Conservation (phyloP, 2,888 invertebrate genomes). For the Andrena minutula region DNA sequence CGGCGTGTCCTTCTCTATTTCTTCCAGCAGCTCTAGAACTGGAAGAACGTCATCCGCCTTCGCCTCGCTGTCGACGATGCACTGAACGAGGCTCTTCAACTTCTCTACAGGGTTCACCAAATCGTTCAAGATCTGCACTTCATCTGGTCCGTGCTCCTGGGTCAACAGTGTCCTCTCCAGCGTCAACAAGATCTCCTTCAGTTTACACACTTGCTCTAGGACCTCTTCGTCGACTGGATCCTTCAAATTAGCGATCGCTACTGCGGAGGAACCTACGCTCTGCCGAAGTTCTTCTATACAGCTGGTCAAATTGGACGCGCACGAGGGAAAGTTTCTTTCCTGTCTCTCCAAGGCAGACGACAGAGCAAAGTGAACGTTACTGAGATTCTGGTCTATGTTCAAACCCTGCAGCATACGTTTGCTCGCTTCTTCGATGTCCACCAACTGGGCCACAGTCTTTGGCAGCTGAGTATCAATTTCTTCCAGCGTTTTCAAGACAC, state of each 20-base stretch:
- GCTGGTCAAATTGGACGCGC: constrained; percentile 62
- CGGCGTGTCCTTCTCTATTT: constrained; percentile 76
- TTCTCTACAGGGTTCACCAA: constrained; percentile 74
- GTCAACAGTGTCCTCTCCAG: constrained; percentile 77
- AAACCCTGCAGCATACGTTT: constrained; percentile 62
- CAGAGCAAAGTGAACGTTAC: constrained; percentile 77
- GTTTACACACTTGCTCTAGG: constrained; percentile 70
- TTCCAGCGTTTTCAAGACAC: constrained; percentile 73
- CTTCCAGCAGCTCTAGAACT: constrained; percentile 76
- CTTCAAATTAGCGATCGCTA: constrained; percentile 73
- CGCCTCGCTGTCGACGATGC: constrained; percentile 64
- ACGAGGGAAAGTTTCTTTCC: constrained; percentile 53
- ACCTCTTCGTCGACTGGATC: constrained; percentile 68
- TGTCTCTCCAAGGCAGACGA: constrained; percentile 75
- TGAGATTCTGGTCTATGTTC: constrained; percentile 74
- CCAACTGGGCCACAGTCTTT: constrained; percentile 57
- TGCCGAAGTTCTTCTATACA: constrained; percentile 76
- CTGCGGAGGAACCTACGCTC: constrained; percentile 74
- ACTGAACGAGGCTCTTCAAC: constrained; percentile 70
- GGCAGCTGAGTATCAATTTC: constrained; percentile 76
- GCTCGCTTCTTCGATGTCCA: constrained; percentile 42
- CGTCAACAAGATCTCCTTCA: constrained; percentile 76
- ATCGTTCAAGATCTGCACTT: constrained; percentile 74
- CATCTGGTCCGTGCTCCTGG: constrained; percentile 71
- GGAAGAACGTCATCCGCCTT: constrained; percentile 62